Conservation (phyloP, 2,888 invertebrate species). For the Entomobrya multifasciata region DNA sequence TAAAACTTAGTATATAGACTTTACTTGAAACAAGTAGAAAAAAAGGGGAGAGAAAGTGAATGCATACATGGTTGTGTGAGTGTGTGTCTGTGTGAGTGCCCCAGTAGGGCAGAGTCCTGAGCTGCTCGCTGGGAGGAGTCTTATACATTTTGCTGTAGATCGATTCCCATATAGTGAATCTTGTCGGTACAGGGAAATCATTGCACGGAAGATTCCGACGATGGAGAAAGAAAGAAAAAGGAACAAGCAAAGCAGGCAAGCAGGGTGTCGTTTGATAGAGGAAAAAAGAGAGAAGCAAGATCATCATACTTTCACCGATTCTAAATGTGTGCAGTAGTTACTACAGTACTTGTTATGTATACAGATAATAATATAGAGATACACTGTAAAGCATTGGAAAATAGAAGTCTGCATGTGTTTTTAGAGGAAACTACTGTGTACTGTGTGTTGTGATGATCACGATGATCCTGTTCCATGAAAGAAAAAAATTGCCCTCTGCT, state of each 20-base stretch:
- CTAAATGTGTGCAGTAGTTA: neutral
- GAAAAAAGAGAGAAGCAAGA: constrained; percentile 2
- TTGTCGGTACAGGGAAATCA: constrained; percentile 47
- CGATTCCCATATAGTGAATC: constrained; percentile 65
- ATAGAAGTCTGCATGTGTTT: neutral
- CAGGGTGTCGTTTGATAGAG: constrained; percentile 40
- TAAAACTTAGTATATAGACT: no score
- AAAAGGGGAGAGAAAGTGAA: no score
- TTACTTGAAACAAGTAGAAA: no score
- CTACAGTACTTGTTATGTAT: neutral
- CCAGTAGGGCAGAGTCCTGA: constrained; percentile 69
- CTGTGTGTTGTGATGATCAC: neutral
- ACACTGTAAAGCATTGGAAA: neutral
- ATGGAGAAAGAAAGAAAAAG: neutral
- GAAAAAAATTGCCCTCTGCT: constrained; percentile 18
- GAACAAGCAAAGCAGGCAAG: neutral
- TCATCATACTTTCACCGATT: constrained; percentile 17
- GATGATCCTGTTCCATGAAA: constrained; percentile 36
- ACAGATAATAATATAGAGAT: neutral
- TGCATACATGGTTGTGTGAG: neutral
- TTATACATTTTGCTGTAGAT: constrained; percentile 57
- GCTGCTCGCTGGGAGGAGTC: constrained; percentile 65
- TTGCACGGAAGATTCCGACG: constrained; percentile 51
- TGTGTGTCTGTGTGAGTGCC: constrained; percentile 15
- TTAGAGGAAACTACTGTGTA: neutral